These are phyloP conservation scores for Tetranychus truncatus DNA, from an alignment of 2,888 invertebrate species.

Conservation along the genomic window DNA sequence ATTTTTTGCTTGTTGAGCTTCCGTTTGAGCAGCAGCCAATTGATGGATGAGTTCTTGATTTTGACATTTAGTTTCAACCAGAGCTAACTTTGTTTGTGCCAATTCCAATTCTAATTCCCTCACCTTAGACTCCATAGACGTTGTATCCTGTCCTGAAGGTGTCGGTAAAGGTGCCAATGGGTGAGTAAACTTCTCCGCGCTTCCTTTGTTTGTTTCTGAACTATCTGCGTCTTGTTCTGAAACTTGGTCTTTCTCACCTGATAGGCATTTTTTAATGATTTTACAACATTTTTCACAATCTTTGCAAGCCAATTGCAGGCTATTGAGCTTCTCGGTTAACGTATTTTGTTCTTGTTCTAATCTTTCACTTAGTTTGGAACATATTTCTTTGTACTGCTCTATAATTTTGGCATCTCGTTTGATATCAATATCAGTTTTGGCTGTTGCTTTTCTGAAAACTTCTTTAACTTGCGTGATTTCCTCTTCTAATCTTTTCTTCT, in stretches of 20 bases:
- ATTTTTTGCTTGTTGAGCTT: conserved; percentile 6
- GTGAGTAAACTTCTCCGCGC: too few species aligned
- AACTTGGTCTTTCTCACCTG: not conserved
- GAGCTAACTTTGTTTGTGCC: conserved; percentile 86
- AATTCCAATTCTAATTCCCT: conserved; percentile 74
- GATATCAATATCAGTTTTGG: conserved; percentile 46
- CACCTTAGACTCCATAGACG: not conserved
- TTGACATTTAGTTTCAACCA: conserved; percentile 88
- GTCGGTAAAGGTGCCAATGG: too few species aligned
- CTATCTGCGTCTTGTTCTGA: not conserved
- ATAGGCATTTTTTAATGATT: not conserved
- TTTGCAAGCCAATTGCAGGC: not conserved
- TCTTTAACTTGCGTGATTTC: conserved; percentile 41
- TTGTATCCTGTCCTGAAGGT: too few species aligned
- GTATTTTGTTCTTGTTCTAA: conserved; percentile 48
- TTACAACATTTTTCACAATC: not conserved
- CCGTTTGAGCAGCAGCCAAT: not conserved
- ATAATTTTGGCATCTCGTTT: conserved; percentile 60
- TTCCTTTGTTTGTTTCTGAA: too few species aligned
- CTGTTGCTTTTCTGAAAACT: conserved; percentile 54
- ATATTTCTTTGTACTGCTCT: conserved; percentile 66
- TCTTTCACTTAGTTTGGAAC: conserved; percentile 52
- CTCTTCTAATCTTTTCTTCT: conserved; percentile 47
- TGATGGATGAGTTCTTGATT: conserved; percentile 37
- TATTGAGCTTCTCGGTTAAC: not conserved